Evolutionary conservation across 1,140 invertebrate genomes (phyloP).

Genomic region (Drosophila cardini): DNA sequence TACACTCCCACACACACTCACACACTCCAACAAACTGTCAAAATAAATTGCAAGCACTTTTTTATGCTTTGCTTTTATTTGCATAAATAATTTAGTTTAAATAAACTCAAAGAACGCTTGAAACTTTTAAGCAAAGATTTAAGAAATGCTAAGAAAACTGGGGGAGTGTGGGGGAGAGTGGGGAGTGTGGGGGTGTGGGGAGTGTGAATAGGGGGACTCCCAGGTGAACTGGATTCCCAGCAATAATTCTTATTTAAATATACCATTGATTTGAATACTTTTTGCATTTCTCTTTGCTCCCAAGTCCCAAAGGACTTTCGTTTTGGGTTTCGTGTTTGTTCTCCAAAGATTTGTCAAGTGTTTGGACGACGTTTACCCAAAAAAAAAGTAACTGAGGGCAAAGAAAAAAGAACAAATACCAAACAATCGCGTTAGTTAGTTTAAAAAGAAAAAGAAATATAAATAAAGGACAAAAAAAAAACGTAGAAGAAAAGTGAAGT

Average conservation of each 20-base stretch:
- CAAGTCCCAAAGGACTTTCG: slow-evolving; percentile 55
- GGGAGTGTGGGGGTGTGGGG: background rate
- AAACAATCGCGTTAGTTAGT: slow-evolving; percentile 47
- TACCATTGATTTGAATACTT: slow-evolving; percentile 70
- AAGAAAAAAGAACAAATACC: slow-evolving; percentile 30
- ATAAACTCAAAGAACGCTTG: slow-evolving; percentile 63
- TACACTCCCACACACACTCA: slow-evolving; percentile 10
- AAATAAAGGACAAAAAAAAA: slow-evolving; percentile 16
- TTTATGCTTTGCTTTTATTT: slow-evolving; percentile 63
- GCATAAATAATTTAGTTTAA: slow-evolving; percentile 83
- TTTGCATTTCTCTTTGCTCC: slow-evolving; percentile 37
- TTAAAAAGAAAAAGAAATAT: slow-evolving; percentile 3
- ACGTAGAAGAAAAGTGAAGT: background rate
- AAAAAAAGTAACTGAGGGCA: no score
- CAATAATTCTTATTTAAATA: slow-evolving; percentile 77
- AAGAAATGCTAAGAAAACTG: slow-evolving; percentile 16
- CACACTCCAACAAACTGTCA: slow-evolving; percentile 27
- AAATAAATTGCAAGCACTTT: slow-evolving; percentile 76
- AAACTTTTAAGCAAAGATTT: slow-evolving; percentile 46
- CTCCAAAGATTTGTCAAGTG: slow-evolving; percentile 46
- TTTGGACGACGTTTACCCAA: slow-evolving; percentile 11
- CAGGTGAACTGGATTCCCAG: slow-evolving; percentile 47
- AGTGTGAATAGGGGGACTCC: slow-evolving; percentile 18
- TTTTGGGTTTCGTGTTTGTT: slow-evolving; percentile 15
- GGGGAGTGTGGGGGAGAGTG: background rate